These are phyloP conservation scores for Drosophila obscura DNA, from an alignment of 1,140 invertebrate species.

Conservation along the genomic window DNA sequence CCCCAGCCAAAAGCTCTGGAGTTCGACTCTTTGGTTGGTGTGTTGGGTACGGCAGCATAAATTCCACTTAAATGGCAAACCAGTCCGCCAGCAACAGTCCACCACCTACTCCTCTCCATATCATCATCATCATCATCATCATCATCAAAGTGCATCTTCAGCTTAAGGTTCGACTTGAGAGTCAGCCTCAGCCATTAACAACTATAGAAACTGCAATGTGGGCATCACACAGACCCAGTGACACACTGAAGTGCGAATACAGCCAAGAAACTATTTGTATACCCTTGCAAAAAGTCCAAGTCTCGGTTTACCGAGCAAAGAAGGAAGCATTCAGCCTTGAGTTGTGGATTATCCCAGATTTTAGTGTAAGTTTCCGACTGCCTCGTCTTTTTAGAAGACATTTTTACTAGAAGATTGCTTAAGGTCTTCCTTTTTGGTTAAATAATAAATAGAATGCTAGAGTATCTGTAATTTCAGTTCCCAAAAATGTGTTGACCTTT, in stretches of 20 bases:
- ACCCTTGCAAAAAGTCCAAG: neutral
- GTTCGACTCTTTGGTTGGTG: constrained; percentile 34
- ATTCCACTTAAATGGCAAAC: constrained; percentile 79
- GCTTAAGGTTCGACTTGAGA: constrained; percentile 28
- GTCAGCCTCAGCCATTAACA: constrained; percentile 60
- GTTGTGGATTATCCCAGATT: no score
- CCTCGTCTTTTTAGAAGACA: no score
- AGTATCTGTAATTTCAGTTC: no score
- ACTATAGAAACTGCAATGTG: constrained; percentile 69
- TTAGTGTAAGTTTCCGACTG: no score
- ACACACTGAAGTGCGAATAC: constrained; percentile 67
- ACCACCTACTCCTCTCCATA: constrained; percentile 23
- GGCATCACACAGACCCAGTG: constrained; percentile 61
- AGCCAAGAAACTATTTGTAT: constrained; percentile 11
- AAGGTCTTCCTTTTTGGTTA: neutral
- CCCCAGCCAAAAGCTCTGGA: constrained; percentile 14
- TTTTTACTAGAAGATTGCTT: no score
- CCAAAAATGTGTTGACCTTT: no score
- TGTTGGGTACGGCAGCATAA: constrained; percentile 67
- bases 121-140: constrained; percentile 33
- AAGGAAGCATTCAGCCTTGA: no score
- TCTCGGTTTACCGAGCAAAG: no score
- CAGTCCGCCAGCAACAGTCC: constrained; percentile 36
- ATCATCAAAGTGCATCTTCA: constrained; percentile 54
- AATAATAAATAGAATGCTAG: constrained; percentile 13